A percentile compares a stretch with the other conserved stretches of the same genome.
phyloP scores from a whole-genome alignment of 2,797 vertebrate species.

The Sebastes cheni region DNA sequence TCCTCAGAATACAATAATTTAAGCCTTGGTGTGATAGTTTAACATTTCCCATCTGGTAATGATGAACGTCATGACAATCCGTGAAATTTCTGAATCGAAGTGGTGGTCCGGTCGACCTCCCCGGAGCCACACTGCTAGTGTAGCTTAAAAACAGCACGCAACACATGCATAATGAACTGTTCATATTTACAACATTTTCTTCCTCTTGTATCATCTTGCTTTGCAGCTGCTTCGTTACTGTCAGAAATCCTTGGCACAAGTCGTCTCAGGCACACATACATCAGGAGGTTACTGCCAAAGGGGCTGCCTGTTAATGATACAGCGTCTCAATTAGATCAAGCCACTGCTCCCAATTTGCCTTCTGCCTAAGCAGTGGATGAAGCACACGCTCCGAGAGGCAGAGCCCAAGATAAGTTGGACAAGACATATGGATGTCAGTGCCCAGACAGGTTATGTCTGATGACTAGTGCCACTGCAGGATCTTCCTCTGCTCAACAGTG shows the following conservation, averaged over 20 bases:
- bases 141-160: background rate
- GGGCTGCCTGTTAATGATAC: slow-evolving; percentile 72
- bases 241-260: slow-evolving; percentile 36
- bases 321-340: slow-evolving; percentile 78
- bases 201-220: slow-evolving; percentile 13
- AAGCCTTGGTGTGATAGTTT: too few relatives aligned
- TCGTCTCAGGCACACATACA: slow-evolving; percentile 56
- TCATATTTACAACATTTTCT: slow-evolving; percentile 31
- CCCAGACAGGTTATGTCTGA: slow-evolving; percentile 18
- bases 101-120: background rate
- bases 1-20: too few relatives aligned
- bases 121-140: background rate
- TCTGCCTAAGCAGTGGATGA: slow-evolving; percentile 68
- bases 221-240: slow-evolving; percentile 32
- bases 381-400: slow-evolving; percentile 39
- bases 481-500: slow-evolving; percentile 22
- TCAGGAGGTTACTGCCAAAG: slow-evolving; percentile 61
- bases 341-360: slow-evolving; percentile 65
- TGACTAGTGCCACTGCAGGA: slow-evolving; percentile 40
- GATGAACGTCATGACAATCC: background rate
- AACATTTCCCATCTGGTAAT: background rate
- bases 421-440: background rate
- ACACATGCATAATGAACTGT: slow-evolving; percentile 5
- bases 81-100: background rate
- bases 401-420: slow-evolving; percentile 39